These are phyloP conservation scores for Tinamus major DNA, from an alignment of 2,797 vertebrate genomes.

Conservation along the genomic window DNA sequence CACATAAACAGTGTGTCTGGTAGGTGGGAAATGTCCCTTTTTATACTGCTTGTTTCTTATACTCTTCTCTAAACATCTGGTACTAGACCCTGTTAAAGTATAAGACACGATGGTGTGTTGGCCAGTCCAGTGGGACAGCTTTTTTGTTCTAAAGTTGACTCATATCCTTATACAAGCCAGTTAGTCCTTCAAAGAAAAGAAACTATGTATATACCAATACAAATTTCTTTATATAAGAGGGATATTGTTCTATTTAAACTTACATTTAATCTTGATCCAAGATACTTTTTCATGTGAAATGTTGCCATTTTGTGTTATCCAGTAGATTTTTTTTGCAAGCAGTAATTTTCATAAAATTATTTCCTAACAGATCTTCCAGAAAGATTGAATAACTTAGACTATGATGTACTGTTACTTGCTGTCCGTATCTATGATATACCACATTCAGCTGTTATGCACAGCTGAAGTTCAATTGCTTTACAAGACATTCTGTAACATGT, in stretches of 20 bases:
- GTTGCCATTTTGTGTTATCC: not conserved
- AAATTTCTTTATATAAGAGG: not conserved
- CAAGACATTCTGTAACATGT: not conserved
- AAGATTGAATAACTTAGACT: not conserved
- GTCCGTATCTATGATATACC: not conserved
- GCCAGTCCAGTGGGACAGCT: not conserved
- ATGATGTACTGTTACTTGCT: not conserved
- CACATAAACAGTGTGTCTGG: conserved; percentile 22
- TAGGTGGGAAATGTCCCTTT: conserved; percentile 13
- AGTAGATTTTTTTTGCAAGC: not conserved
- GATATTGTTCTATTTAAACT: not conserved
- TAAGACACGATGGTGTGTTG: not conserved
- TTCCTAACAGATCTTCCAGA: not conserved
- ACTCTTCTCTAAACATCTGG: conserved; percentile 23
- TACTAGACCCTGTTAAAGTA: not conserved
- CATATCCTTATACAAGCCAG: accelerated
- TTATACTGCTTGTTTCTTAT: not conserved
- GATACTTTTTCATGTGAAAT: not conserved
- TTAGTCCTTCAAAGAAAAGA: not conserved
- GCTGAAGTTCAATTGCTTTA: not conserved
- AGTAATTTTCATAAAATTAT: not conserved
- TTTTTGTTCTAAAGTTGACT: not conserved
- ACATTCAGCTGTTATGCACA: not conserved
- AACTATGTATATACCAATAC: not conserved
- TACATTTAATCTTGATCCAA: not conserved